These are phyloP conservation scores for Pantelozetes paolii DNA, from an alignment of 2,888 invertebrate genomes.

Conservation along the genomic window DNA sequence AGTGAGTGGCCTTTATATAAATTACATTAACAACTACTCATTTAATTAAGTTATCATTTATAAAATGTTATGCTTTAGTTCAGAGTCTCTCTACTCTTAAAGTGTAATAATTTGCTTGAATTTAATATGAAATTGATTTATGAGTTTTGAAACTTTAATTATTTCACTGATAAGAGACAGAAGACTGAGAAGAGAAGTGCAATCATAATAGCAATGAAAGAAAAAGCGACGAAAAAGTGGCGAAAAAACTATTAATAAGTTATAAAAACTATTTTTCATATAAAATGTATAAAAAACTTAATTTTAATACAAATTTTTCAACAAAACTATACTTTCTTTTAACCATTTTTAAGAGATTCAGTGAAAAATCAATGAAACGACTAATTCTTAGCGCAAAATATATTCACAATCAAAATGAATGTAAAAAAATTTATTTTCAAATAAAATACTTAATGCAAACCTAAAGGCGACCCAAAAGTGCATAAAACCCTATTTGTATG, in stretches of 20 bases:
- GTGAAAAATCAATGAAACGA: constrained; percentile 24
- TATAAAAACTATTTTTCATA: constrained; percentile 9
- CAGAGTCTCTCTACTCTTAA: background rate
- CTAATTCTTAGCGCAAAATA: constrained; percentile 1
- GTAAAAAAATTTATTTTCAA: background rate
- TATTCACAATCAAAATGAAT: constrained; percentile 7
- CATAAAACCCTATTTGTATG: background rate
- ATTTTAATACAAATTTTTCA: background rate
- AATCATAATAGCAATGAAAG: background rate
- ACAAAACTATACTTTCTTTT: background rate
- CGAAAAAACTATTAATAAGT: constrained; percentile 20
- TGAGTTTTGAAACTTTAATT: constrained; percentile 26
- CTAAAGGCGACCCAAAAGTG: background rate
- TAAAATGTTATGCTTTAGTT: constrained; percentile 17
- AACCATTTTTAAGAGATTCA: background rate
- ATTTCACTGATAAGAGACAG: constrained; percentile 4
- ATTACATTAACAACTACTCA: constrained; percentile 26
- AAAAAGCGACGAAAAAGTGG: background rate
- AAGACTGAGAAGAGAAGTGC: background rate
- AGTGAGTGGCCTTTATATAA: constrained; percentile 16
- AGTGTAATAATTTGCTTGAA: constrained; percentile 17
- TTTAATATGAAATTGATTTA: constrained; percentile 30
- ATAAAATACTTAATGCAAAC: background rate
- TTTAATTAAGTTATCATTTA: constrained; percentile 34
- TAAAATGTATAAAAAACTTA: background rate